Conservation (phyloP, 1,140 invertebrate genomes). For the Condylostylus longicornis region DNA sequence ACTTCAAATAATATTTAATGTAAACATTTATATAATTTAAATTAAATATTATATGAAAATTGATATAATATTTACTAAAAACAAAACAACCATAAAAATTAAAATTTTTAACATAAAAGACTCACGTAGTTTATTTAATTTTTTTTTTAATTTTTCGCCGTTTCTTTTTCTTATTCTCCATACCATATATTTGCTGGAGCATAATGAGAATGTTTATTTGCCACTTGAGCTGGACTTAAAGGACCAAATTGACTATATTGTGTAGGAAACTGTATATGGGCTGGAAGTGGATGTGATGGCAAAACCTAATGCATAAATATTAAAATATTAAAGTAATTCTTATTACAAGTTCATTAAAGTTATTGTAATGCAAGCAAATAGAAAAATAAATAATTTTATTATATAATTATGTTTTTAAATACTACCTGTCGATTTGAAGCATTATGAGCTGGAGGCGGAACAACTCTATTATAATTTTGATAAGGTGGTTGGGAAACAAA, state of each 20-base stretch:
- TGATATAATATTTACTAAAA: too few species aligned
- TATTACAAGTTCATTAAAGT: neutral
- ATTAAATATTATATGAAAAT: too few species aligned
- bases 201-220: slow-evolving; percentile 48
- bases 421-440: slow-evolving; percentile 58
- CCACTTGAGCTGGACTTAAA: slow-evolving; percentile 52
- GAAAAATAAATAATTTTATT: neutral
- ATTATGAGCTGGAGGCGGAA: slow-evolving; percentile 73
- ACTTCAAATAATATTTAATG: too few species aligned
- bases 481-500: slow-evolving; percentile 38
- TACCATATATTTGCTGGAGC: slow-evolving; percentile 59
- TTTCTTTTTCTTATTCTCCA: slow-evolving; percentile 54
- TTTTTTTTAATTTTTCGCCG: too few species aligned
- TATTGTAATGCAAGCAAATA: neutral
- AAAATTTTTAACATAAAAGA: too few species aligned
- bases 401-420: neutral
- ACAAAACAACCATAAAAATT: too few species aligned
- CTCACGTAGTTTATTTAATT: too few species aligned
- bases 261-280: slow-evolving; percentile 64
- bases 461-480: slow-evolving; percentile 44
- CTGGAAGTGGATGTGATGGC: slow-evolving; percentile 63
- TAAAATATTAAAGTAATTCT: neutral
- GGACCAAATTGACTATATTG: slow-evolving; percentile 46
- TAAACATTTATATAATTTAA: too few species aligned
- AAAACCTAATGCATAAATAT: slow-evolving; percentile 28